Percentiles rank a stretch among this genome's conserved stretches.
Conservation (phyloP, 2,797 vertebrate genomes). For the Neopelma chrysocephalum region DNA sequence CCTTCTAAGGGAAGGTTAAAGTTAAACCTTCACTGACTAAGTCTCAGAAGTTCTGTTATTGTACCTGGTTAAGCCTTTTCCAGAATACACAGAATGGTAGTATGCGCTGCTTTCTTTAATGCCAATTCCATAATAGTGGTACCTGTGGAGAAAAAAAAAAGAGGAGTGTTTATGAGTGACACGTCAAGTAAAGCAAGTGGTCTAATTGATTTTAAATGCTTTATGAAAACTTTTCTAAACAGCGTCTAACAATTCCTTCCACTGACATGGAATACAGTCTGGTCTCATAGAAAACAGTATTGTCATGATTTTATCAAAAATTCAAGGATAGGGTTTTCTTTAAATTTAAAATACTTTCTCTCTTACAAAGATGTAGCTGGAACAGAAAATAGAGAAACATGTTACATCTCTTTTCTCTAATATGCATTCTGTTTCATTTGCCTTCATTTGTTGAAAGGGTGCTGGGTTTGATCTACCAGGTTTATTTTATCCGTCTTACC, state of each 20-base stretch:
- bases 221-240: neutral
- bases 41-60: neutral
- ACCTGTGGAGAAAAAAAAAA: conserved; percentile 72
- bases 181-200: neutral
- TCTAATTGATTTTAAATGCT: neutral
- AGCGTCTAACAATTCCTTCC: neutral
- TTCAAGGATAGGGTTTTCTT: neutral
- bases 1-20: neutral
- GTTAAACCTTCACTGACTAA: neutral
- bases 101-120: conserved; percentile 99
- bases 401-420: neutral
- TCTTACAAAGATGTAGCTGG: neutral
- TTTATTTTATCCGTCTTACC: neutral
- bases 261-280: neutral
- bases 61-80: conserved; percentile 97
- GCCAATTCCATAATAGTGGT: conserved; percentile 98
- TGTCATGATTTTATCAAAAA: neutral
- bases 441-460: neutral
- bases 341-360: neutral
- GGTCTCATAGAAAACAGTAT: neutral
- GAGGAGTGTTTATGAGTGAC: neutral
- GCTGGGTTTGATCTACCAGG: neutral
- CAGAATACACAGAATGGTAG: conserved; percentile 97
- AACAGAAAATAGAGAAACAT: neutral
- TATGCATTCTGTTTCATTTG: neutral